phyloP scores from a whole-genome alignment of 1,140 invertebrate genomes.

The Pseudomyrmex concolor region DNA sequence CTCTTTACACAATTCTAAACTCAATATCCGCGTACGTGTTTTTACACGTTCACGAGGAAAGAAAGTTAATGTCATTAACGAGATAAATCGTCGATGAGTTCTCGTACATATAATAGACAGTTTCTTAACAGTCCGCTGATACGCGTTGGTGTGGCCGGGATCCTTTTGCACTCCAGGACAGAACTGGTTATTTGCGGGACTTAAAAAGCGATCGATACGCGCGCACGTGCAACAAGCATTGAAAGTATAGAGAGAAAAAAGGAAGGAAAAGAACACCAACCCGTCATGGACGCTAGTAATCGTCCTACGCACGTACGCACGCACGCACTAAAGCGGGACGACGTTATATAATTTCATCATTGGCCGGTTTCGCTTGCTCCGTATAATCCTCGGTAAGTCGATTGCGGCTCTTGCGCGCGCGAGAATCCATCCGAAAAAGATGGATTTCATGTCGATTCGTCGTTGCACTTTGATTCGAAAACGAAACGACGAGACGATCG shows the following conservation, averaged over 20 bases:
- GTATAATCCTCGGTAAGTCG: slow-evolving; percentile 21
- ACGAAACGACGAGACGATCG: too few species aligned
- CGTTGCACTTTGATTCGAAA: too few species aligned
- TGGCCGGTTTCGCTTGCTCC: slow-evolving; percentile 11
- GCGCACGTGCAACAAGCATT: slow-evolving; percentile 32
- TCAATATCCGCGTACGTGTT: too few species aligned
- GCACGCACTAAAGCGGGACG: neutral
- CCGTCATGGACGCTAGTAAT: slow-evolving; percentile 42
- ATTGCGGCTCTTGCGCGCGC: slow-evolving; percentile 1
- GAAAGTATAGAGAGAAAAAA: slow-evolving; percentile 17
- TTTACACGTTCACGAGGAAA: too few species aligned
- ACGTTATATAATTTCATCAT: slow-evolving; percentile 45
- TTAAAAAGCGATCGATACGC: slow-evolving; percentile 52
- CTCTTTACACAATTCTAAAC: too few species aligned
- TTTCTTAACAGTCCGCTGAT: slow-evolving; percentile 8
- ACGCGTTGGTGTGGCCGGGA: neutral
- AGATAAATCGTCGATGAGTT: too few species aligned
- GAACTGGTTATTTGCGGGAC: slow-evolving; percentile 8
- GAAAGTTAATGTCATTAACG: too few species aligned
- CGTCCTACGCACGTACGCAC: slow-evolving; percentile 11
- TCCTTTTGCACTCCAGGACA: slow-evolving; percentile 3
- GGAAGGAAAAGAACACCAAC: neutral
- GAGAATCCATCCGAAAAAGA: neutral
- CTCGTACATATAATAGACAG: too few species aligned
- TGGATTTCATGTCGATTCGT: neutral